Evolutionary conservation across 2,888 invertebrate species (phyloP).

Genomic region (Teleiodes luculella): DNA sequence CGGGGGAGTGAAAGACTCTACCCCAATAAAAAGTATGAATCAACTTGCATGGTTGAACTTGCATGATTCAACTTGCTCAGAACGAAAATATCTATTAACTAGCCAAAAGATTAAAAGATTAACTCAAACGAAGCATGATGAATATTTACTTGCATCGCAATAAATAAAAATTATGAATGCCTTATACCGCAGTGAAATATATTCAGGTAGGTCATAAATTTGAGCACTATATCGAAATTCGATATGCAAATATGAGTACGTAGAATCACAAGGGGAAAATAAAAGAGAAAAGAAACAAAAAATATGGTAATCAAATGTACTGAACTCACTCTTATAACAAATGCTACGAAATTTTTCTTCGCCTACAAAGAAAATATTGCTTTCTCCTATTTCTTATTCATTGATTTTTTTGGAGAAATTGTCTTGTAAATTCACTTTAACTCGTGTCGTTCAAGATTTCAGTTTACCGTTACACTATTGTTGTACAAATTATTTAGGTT

Average conservation of each 20-base stretch:
- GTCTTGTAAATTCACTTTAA: not conserved
- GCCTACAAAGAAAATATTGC: slow-evolving; percentile 28
- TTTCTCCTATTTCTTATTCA: slow-evolving; percentile 17
- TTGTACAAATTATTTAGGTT: no score
- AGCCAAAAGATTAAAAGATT: no score
- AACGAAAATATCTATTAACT: no score
- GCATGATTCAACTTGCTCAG: no score
- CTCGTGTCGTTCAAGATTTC: not conserved
- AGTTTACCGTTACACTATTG: no score
- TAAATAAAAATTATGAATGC: slow-evolving; percentile 23
- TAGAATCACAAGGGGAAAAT: slow-evolving; percentile 69
- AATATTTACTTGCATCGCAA: not conserved
- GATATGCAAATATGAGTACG: slow-evolving; percentile 65
- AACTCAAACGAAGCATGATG: not conserved
- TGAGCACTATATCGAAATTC: slow-evolving; percentile 66
- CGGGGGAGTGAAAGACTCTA: no score
- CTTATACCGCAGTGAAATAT: slow-evolving; percentile 49
- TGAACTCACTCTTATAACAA: slow-evolving; percentile 48
- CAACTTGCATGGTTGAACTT: no score
- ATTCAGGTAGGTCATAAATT: slow-evolving; percentile 62
- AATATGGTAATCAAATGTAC: slow-evolving; percentile 72
- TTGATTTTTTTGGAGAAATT: slow-evolving; percentile 3
- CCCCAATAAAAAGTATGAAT: no score
- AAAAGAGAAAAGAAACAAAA: slow-evolving; percentile 59
- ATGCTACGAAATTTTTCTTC: slow-evolving; percentile 38